Conservation (phyloP, 2,888 invertebrate genomes). For the Orthosia gothica region DNA sequence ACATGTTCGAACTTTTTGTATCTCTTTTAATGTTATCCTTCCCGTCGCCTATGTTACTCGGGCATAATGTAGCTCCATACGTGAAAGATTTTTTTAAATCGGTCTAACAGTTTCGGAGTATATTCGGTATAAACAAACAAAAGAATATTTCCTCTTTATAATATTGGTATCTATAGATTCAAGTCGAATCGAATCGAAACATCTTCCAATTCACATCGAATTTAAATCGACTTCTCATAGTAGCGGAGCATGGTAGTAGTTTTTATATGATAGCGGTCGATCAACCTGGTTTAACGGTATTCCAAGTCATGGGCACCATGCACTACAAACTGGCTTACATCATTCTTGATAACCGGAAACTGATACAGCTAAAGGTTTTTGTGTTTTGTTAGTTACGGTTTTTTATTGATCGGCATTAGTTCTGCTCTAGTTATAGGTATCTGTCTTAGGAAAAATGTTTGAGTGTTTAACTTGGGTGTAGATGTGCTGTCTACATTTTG, state of each 20-base stretch:
- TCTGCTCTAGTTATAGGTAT: constrained; percentile 65
- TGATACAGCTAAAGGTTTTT: constrained; percentile 60
- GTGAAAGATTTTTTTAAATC: too few relatives aligned
- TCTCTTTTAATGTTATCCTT: too few relatives aligned
- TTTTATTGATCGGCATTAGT: constrained; percentile 45
- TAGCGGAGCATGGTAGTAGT: constrained; percentile 64
- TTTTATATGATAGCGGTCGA: constrained; percentile 80
- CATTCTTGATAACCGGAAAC: constrained; percentile 67
- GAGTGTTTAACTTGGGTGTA: constrained; percentile 13
- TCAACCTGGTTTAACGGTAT: constrained; percentile 86
- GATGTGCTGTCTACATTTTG: background rate
- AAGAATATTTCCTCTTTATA: too few relatives aligned
- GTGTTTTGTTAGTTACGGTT: constrained; percentile 22
- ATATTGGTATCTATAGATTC: background rate
- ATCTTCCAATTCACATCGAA: constrained; percentile 23
- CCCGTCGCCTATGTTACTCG: too few relatives aligned
- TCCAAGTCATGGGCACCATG: constrained; percentile 71
- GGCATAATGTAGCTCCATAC: too few relatives aligned
- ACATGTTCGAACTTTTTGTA: too few relatives aligned
- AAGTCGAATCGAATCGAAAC: constrained; percentile 13
- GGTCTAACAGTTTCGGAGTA: too few relatives aligned
- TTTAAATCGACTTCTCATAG: constrained; percentile 66
- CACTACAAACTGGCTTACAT: constrained; percentile 71
- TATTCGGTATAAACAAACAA: too few relatives aligned
- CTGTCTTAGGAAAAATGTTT: constrained; percentile 12